Conservation (phyloP, 30 jellyfish, hydroid and myxozoan species). For the Morbakka virulenta region DNA sequence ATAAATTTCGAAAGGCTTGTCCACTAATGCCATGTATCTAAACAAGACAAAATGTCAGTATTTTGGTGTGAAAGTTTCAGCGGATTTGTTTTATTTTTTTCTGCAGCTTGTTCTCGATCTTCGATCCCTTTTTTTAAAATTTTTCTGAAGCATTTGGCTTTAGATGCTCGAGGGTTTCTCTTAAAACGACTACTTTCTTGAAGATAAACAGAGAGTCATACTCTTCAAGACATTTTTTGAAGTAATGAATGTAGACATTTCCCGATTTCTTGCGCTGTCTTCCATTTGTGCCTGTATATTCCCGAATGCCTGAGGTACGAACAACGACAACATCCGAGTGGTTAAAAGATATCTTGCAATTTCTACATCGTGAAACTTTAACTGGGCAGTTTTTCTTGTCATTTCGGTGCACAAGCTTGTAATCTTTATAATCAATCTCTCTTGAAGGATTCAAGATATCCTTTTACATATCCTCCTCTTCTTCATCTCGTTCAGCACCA, state of each 20-base stretch:
- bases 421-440: background rate
- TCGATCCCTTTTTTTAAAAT: conserved; percentile 1
- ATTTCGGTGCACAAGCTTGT: conserved; percentile 25
- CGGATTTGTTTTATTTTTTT: background rate
- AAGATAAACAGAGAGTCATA: conserved; percentile 5
- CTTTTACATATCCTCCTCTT: background rate
- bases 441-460: conserved; percentile 31
- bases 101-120: conserved; percentile 11
- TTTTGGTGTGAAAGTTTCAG: background rate
- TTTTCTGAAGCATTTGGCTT: background rate
- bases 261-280: conserved; percentile 18
- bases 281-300: conserved; percentile 26
- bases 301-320: conserved; percentile 27
- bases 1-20: background rate
- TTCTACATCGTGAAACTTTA: conserved; percentile 35
- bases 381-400: conserved; percentile 41
- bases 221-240: conserved; percentile 6
- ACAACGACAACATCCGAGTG: conserved; percentile 36
- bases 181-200: background rate
- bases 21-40: background rate
- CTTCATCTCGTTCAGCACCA: conserved; percentile 2
- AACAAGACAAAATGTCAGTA: background rate
- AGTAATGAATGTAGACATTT: conserved; percentile 13
- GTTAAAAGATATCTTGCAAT: conserved; percentile 19
- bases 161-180: background rate